Evolutionary conservation across 2,888 invertebrate species (phyloP).

Genomic region (Ceratothoa steindachneri): DNA sequence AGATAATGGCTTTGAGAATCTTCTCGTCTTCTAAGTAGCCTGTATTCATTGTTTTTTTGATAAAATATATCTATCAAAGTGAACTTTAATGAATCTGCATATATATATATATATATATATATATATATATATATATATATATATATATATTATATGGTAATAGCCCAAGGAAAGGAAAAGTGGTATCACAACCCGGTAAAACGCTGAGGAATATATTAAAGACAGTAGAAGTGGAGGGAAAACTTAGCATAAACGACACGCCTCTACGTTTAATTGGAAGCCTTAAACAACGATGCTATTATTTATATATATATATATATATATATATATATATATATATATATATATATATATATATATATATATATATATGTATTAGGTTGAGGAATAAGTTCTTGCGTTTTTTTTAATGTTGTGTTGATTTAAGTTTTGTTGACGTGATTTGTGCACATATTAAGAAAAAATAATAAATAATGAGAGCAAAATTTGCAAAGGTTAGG

Average conservation of each 20-base stretch:
- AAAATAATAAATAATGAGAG: too few species aligned
- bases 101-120: neutral
- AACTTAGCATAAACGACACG: neutral
- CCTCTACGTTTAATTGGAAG: neutral
- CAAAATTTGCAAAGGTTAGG: too few species aligned
- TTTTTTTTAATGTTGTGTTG: too few species aligned
- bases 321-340: neutral
- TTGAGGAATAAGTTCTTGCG: too few species aligned
- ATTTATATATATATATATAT: neutral
- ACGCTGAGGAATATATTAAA: neutral
- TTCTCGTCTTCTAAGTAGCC: too few species aligned
- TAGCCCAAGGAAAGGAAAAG: too few species aligned
- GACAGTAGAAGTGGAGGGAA: neutral
- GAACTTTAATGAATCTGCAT: neutral
- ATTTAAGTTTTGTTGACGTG: too few species aligned
- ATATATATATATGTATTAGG: neutral
- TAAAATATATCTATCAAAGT: neutral
- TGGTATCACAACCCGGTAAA: too few species aligned
- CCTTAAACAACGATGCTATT: neutral
- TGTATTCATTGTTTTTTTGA: too few species aligned
- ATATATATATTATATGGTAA: neutral
- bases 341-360: neutral
- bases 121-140: constrained; percentile 12
- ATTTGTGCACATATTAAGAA: too few species aligned
- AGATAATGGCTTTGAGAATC: too few species aligned